phyloP scores from a whole-genome alignment of 2,113 vertebrate genomes.

The Ranitomeya imitator region DNA sequence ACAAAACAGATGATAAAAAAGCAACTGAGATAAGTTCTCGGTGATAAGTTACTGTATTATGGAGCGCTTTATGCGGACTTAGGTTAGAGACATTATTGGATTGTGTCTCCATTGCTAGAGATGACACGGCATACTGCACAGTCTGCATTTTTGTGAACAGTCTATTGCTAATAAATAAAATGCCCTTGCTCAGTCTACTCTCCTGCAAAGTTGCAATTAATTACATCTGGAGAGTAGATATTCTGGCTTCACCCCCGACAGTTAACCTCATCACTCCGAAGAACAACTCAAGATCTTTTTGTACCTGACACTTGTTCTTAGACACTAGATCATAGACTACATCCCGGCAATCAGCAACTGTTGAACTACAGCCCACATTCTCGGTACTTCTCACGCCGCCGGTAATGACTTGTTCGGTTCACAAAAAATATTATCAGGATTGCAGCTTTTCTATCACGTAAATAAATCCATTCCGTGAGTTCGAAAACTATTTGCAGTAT shows the following conservation, averaged over 20 bases:
- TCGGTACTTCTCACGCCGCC: neutral
- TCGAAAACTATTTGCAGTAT: neutral
- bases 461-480: neutral
- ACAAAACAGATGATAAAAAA: slow-evolving; percentile 46
- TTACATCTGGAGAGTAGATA: neutral
- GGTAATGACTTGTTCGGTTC: neutral
- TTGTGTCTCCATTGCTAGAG: slow-evolving; percentile 2
- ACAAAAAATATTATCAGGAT: neutral
- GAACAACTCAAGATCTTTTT: neutral
- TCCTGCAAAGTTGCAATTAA: slow-evolving; percentile 32
- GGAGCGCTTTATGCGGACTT: slow-evolving; percentile 35
- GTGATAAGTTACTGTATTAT: slow-evolving; percentile 45
- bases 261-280: slow-evolving; percentile 14
- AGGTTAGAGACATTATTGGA: slow-evolving; percentile 45
- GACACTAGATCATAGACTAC: neutral
- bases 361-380: neutral
- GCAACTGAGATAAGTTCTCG: slow-evolving; percentile 28
- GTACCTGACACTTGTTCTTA: neutral
- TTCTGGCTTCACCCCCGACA: slow-evolving; percentile 7
- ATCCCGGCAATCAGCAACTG: neutral
- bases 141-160: slow-evolving; percentile 39
- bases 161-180: slow-evolving; percentile 33
- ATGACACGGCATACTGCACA: slow-evolving; percentile 21
- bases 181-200: neutral
- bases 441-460: slow-evolving; percentile 14